phyloP scores from a whole-genome alignment of 92 coral and sea anemone species.

The Meandrina meandrites region DNA sequence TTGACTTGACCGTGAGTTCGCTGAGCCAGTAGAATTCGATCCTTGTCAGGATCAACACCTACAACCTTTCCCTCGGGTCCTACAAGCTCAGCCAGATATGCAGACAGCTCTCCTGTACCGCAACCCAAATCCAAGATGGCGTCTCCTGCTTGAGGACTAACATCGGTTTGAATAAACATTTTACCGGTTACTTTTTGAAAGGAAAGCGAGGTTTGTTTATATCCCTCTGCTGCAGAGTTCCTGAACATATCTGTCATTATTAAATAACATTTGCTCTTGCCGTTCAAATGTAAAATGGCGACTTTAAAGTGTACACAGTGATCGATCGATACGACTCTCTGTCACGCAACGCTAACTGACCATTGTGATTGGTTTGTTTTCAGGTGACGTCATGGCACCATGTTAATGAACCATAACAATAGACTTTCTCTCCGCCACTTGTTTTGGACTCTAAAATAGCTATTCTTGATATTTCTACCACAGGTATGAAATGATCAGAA shows the following conservation, averaged over 20 bases:
- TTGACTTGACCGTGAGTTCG: background rate
- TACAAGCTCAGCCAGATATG: conserved; percentile 12
- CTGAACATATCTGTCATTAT: background rate
- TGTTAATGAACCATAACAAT: too few relatives aligned
- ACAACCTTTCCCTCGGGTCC: background rate
- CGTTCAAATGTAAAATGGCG: too few relatives aligned
- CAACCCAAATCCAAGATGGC: conserved; percentile 50
- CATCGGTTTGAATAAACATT: background rate
- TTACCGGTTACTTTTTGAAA: background rate
- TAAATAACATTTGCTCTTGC: too few relatives aligned
- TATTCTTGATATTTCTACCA: too few relatives aligned
- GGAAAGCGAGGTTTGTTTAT: background rate
- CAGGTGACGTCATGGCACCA: too few relatives aligned
- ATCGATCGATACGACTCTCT: too few relatives aligned
- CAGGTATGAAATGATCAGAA: too few relatives aligned
- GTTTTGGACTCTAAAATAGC: too few relatives aligned
- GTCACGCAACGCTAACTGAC: too few relatives aligned
- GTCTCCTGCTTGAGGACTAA: conserved; percentile 18
- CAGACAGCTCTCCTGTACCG: conserved; percentile 53
- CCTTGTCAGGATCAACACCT: background rate
- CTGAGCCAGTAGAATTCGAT: background rate
- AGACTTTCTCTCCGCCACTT: too few relatives aligned
- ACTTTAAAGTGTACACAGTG: too few relatives aligned
- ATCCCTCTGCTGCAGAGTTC: background rate
- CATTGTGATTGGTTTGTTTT: too few relatives aligned